phyloP scores from a whole-genome alignment of 2,888 invertebrate genomes.

The Chorisops tibialis region DNA sequence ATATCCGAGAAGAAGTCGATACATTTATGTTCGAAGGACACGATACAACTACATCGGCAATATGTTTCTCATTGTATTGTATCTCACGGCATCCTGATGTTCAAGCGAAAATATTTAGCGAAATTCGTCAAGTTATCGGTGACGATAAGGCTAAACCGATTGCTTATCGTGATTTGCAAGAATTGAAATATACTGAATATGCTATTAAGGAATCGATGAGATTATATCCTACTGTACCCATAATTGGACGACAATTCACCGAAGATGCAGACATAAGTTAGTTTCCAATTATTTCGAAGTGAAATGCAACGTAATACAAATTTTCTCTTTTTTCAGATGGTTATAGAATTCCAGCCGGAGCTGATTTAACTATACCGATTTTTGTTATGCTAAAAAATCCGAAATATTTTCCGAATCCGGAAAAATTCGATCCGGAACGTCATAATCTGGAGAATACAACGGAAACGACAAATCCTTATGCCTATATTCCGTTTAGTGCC shows the following conservation, averaged over 20 bases:
- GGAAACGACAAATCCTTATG: conserved; percentile 37
- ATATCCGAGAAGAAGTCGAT: conserved; percentile 66
- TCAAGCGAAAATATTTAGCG: conserved; percentile 42
- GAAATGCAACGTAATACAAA: background rate
- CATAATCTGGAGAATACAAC: conserved; percentile 51
- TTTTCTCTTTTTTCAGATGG: conserved; percentile 35
- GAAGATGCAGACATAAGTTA: conserved; percentile 57
- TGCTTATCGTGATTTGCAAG: conserved; percentile 37
- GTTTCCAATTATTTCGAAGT: too few species aligned
- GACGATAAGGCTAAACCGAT: conserved; percentile 36
- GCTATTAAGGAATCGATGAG: conserved; percentile 66
- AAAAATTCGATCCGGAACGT: conserved; percentile 45
- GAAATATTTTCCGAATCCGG: conserved; percentile 40
- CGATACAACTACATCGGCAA: conserved; percentile 45
- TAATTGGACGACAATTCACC: conserved; percentile 57
- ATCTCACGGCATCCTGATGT: conserved; percentile 43
- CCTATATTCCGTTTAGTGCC: conserved; percentile 48
- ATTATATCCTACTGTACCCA: conserved; percentile 63
- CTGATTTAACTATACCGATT: conserved; percentile 43
- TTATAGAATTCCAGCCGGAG: conserved; percentile 41
- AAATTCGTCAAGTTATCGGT: conserved; percentile 41
- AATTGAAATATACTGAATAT: conserved; percentile 55
- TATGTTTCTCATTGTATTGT: conserved; percentile 41
- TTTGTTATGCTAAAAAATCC: conserved; percentile 44
- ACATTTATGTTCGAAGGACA: conserved; percentile 67